Evolutionary conservation across 2,888 invertebrate species (phyloP).

Genomic region (Nudaria mundana): DNA sequence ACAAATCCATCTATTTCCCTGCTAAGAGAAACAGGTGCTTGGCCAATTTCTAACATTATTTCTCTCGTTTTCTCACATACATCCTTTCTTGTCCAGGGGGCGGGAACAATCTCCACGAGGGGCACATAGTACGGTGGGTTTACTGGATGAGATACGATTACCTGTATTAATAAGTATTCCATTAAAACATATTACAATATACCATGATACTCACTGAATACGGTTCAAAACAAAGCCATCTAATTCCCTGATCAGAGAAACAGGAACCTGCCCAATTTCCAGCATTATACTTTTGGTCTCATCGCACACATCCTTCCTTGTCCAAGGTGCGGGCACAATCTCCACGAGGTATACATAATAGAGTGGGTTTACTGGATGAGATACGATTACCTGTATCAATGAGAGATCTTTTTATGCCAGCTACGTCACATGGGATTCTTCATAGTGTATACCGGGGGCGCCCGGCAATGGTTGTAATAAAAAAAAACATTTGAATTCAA

Average conservation of each 20-base stretch:
- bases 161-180: slow-evolving; percentile 55
- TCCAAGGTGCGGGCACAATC: slow-evolving; percentile 97
- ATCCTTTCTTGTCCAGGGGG: slow-evolving; percentile 94
- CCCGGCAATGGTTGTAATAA: no score
- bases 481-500: no score
- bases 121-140: slow-evolving; percentile 99
- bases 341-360: slow-evolving; percentile 97
- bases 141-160: slow-evolving; percentile 95
- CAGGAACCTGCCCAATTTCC: slow-evolving; percentile 95
- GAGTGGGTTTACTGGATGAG: slow-evolving; percentile 98
- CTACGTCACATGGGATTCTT: no score
- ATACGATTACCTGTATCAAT: slow-evolving; percentile 87
- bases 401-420: no score
- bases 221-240: slow-evolving; percentile 96
- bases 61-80: slow-evolving; percentile 87
- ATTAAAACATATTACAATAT: background rate
- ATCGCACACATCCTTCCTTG: slow-evolving; percentile 86
- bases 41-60: slow-evolving; percentile 93
- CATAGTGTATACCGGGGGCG: no score
- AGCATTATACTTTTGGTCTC: slow-evolving; percentile 89
- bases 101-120: slow-evolving; percentile 95
- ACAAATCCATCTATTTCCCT: slow-evolving; percentile 96
- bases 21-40: slow-evolving; percentile 92
- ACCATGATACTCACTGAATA: slow-evolving; percentile 84
- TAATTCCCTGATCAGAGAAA: slow-evolving; percentile 91